A percentile compares a stretch with the other conserved stretches of the same genome.
Evolutionary conservation across 92 coral and sea anemone species (phyloP).

Genomic region (Umimayanthus kanabou): DNA sequence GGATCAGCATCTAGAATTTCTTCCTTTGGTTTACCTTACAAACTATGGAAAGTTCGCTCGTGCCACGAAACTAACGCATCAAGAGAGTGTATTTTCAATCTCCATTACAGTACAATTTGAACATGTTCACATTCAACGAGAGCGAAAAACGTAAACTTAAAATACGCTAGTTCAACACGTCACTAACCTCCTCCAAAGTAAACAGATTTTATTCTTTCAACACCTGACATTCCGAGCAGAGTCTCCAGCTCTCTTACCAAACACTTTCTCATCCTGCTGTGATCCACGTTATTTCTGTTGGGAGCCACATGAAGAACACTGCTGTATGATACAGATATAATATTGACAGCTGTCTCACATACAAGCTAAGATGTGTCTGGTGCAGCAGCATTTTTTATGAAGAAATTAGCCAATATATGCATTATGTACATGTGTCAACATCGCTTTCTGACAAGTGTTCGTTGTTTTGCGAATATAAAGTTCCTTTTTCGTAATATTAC

Average conservation of each 20-base stretch:
- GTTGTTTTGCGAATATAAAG: too few relatives aligned
- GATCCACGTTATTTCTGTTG: constrained; percentile 65
- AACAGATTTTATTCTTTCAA: constrained; percentile 64
- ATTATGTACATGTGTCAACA: too few relatives aligned
- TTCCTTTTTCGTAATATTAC: too few relatives aligned
- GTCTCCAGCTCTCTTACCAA: constrained; percentile 64
- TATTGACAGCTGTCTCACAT: too few relatives aligned
- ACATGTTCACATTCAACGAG: neutral
- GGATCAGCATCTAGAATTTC: neutral
- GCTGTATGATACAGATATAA: too few relatives aligned
- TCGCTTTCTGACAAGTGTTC: too few relatives aligned
- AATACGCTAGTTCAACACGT: neutral
- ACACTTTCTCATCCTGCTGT: constrained; percentile 65
- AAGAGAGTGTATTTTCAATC: neutral
- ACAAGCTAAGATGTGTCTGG: too few relatives aligned
- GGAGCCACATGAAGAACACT: neutral
- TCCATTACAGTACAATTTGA: neutral
- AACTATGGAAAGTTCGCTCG: neutral
- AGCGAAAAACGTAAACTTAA: neutral
- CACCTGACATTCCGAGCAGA: constrained; percentile 59
- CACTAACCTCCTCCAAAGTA: constrained; percentile 87
- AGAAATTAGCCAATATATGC: too few relatives aligned
- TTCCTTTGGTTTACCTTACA: too few relatives aligned
- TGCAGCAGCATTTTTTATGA: too few relatives aligned
- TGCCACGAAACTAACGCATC: neutral